Evolutionary conservation across 2,888 invertebrate genomes (phyloP).

Genomic region (Dinocampus coccinellae): DNA sequence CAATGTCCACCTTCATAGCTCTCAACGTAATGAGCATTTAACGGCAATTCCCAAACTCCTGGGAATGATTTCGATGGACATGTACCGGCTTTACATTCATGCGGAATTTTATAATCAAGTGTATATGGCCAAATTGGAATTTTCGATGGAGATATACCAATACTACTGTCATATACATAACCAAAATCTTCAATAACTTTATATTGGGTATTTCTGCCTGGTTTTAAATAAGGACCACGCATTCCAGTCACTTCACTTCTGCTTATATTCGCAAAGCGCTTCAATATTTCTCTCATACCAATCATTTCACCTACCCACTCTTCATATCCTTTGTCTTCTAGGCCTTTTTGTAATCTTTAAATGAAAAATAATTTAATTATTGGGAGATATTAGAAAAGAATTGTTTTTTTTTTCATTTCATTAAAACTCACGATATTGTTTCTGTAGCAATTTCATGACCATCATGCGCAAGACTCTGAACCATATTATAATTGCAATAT

Average conservation of each 20-base stretch:
- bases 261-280: conserved; percentile 85
- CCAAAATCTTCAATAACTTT: conserved; percentile 94
- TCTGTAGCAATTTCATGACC: conserved; percentile 88
- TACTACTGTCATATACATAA: conserved; percentile 92
- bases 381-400: conserved; percentile 3
- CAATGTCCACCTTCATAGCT: conserved; percentile 93
- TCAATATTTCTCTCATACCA: conserved; percentile 90
- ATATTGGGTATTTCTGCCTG: conserved; percentile 93
- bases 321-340: conserved; percentile 91
- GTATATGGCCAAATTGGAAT: conserved; percentile 96
- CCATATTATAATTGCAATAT: conserved; percentile 93
- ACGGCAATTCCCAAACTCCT: conserved; percentile 92
- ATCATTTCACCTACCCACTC: conserved; percentile 96
- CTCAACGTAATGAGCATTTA: conserved; percentile 91
- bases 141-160: conserved; percentile 84
- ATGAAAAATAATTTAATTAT: conserved; percentile 13
- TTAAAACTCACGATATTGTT: conserved; percentile 78
- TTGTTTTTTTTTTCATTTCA: too few species aligned
- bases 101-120: conserved; percentile 91
- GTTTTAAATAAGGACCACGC: conserved; percentile 90
- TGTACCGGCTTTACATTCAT: conserved; percentile 93
- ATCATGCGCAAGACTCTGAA: conserved; percentile 88
- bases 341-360: conserved; percentile 79
- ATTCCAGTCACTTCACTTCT: conserved; percentile 87
- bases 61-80: conserved; percentile 91